Evolutionary conservation across 2,797 vertebrate species (phyloP), one percentile per base, ranked within the genome.

Genomic region (Onychomys arenicola): DNA sequence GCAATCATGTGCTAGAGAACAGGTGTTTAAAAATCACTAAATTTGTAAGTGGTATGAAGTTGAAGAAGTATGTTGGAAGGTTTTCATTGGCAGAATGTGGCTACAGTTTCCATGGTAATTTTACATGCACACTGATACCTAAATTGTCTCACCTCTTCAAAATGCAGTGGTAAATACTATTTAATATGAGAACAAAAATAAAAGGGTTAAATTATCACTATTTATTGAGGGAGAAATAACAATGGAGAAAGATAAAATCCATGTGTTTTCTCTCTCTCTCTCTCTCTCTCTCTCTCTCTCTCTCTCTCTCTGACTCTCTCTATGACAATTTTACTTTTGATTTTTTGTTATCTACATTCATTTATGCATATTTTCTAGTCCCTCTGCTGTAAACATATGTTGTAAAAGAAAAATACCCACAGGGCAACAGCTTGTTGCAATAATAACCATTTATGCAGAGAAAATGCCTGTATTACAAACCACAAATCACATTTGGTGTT

Each of bases 11-110:
- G 88, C 97, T 97, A 95, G 78, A 96, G 90, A 97, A 95, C 97
- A 98, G 97, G 97, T 97, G 96, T 97, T 97, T 93, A 80, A 97
- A 97, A 96, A 94, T 97, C 88, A 96, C 95, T 96, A 97, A 97
- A 97, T 97, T 91, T 97, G 92, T 92, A 97, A 97, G 89, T 97
- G 78, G 43, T 94, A 78, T 87, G 75, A 97, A 96, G 95, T 95
- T 97, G 96, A 93, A 97, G 92, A 91, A 94, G 85, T n/a, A 23
- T 63, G 52, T 91, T 96, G 92, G 84, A 97, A 91, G 93, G 63
- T 81, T 97, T 89, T 97, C 69, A 96, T 97, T 97, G 97, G 94
- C 82, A 96, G 84, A 94, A 29, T 81, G 59, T 77, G 87, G 71
- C 78, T 97, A 83, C 94, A 89, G 97, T 98, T 97, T 97, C 97